These are phyloP conservation scores for Sebastiscus albofasciatus DNA, from an alignment of 2,797 vertebrate genomes.

Conservation along the genomic window DNA sequence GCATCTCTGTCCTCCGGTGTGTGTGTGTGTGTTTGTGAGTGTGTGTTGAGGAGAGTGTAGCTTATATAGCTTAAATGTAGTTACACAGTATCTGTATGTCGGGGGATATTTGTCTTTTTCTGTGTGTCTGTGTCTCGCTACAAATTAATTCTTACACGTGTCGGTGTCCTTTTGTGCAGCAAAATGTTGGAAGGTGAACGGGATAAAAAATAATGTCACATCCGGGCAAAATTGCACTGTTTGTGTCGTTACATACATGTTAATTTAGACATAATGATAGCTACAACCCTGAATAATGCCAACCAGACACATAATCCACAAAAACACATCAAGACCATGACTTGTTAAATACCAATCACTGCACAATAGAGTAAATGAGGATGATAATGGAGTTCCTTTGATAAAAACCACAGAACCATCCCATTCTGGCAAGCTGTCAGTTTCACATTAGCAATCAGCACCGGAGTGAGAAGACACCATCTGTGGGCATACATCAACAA, in stretches of 20 bases:
- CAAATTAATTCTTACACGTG: not conserved
- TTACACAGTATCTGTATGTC: conserved; percentile 13
- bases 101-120: conserved; percentile 16
- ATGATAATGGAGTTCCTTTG: conserved; percentile 58
- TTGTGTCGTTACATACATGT: not conserved
- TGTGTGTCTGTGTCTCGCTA: not conserved
- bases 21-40: conserved; percentile 29
- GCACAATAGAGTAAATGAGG: conserved; percentile 43
- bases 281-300: not conserved
- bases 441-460: conserved; percentile 71
- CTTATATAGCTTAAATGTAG: not conserved
- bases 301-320: not conserved
- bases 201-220: not conserved
- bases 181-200: not conserved
- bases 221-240: not conserved
- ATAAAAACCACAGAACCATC: conserved; percentile 48
- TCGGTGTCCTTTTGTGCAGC: conserved; percentile 2
- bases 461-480: conserved; percentile 69
- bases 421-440: conserved; percentile 63
- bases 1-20: conserved; percentile 52
- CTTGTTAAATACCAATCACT: not conserved
- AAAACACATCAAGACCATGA: not conserved
- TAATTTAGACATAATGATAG: conserved; percentile 5
- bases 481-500: conserved; percentile 72
- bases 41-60: conserved; percentile 16